A percentile compares a stretch with the other conserved stretches of the same genome.
phyloP scores from a whole-genome alignment of 1,140 invertebrate species.

The Lamellibrachia luymesi region DNA sequence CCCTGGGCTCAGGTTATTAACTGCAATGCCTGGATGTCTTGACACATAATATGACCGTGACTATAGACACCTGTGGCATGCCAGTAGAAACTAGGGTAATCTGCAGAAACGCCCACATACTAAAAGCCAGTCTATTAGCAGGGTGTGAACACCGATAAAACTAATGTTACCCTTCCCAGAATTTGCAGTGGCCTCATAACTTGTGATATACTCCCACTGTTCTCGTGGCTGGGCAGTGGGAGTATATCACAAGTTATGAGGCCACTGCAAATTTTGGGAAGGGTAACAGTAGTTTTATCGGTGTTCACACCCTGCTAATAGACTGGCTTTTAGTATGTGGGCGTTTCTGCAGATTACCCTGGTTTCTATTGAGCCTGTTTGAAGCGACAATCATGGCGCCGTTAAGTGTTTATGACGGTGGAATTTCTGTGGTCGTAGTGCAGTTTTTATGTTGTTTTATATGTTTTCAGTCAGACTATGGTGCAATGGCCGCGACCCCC shows the following conservation, averaged over 20 bases:
- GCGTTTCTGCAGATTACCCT: not conserved
- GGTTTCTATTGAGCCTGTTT: not conserved
- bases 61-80: not conserved
- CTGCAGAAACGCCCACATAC: not conserved
- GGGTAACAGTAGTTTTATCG: not conserved
- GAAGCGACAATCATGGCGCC: not conserved
- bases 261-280: not conserved
- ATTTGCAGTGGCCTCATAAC: not conserved
- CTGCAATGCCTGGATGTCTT: not conserved
- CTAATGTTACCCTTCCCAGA: not conserved
- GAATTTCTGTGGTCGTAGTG: not conserved
- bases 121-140: not conserved
- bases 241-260: not conserved
- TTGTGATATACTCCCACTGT: not conserved
- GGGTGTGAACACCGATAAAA: not conserved
- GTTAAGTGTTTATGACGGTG: not conserved
- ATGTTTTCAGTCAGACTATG: constrained; percentile 43
- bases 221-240: no score
- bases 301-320: not conserved
- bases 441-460: constrained; percentile 1
- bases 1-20: not conserved
- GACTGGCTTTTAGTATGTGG: not conserved
- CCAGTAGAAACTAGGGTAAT: not conserved
- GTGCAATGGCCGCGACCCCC: constrained; percentile 29
- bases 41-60: not conserved